Conservation (phyloP, 2,888 invertebrate species). For the Ormyrus labotus region DNA sequence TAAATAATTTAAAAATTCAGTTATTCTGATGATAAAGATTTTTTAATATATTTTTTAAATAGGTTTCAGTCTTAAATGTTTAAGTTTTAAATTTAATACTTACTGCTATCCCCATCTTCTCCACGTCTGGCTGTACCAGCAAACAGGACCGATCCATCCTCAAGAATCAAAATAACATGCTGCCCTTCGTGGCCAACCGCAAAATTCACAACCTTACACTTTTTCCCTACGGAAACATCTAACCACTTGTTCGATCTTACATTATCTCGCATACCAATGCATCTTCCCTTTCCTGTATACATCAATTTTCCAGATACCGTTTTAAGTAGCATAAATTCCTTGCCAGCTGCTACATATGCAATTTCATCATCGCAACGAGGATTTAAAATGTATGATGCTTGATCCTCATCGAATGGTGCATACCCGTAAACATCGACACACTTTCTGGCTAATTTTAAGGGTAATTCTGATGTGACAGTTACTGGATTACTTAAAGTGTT, state of each 20-base stretch:
- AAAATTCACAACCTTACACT: slow-evolving; percentile 85
- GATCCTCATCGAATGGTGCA: slow-evolving; percentile 84
- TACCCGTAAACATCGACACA: slow-evolving; percentile 87
- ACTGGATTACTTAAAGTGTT: slow-evolving; percentile 81
- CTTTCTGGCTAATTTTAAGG: slow-evolving; percentile 86
- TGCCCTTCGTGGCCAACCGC: slow-evolving; percentile 96
- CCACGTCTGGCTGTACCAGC: slow-evolving; percentile 91
- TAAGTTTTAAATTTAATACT: slow-evolving; percentile 57
- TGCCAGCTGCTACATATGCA: slow-evolving; percentile 87
- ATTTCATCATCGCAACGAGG: slow-evolving; percentile 87
- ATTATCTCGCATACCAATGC: slow-evolving; percentile 88
- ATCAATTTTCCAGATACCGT: slow-evolving; percentile 92
- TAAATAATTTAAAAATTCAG: slow-evolving; percentile 43
- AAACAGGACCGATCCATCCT: slow-evolving; percentile 94
- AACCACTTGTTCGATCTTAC: slow-evolving; percentile 80
- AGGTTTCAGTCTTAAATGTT: neutral
- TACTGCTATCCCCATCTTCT: slow-evolving; percentile 92
- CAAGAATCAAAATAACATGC: slow-evolving; percentile 92
- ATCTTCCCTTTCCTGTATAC: slow-evolving; percentile 91
- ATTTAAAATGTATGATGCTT: slow-evolving; percentile 74
- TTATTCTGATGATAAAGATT: neutral
- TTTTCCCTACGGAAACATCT: slow-evolving; percentile 83
- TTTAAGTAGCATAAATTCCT: slow-evolving; percentile 91
- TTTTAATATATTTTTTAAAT: slow-evolving; percentile 2
- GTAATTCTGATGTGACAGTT: slow-evolving; percentile 78